Base-by-base conservation (phyloP, 1,140 invertebrate species). In the Nasonia longicornis region DNA sequence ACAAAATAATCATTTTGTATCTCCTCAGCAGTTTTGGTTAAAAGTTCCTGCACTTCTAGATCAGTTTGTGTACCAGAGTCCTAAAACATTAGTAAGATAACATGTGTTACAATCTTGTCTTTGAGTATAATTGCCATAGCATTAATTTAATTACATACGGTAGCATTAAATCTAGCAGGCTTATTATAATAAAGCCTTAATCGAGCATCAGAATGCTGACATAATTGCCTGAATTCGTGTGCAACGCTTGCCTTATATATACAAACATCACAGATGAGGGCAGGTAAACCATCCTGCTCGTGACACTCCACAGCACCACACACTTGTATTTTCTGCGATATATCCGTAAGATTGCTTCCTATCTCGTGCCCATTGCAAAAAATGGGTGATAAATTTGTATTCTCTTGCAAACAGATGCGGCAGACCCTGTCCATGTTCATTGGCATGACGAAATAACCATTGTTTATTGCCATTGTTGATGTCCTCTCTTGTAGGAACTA, bases 61-160 rank as follows among this genome's bases (percentile, higher is more conserved):
- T 91, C 90, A 2, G 89, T 91, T 81, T 91, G 89, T 4, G 89
- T 90, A n/a, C 82, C 85, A 48, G 86, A 87, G 74, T 91, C 87
- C 89, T 90, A 82, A 79, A 85, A 84, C 69, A 70, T 52, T 80
- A 7, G 31, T 29, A 48, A 26, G 29, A 74, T 52, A 58, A 63
- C 63, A 74, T 14, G 16, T 22, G 58, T 58, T 52, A 72, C 11
- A 22, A 38, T 52, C 14, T 45, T 29, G 31, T 35, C 31, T 72
- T 0, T 4, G 58, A 29, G 26, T 22, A 29, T 14, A 73, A 73
- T 12, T 74, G n/a, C 20, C 20, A 0, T 35, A 58, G 58, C 6
- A 74, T 2, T 52, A 74, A 79, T 67, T 64, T 35, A 38, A 80
- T 52, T 78, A 82, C 81, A 83, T 87, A 90, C 89, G 78, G 83